Conservation (phyloP, 1,140 invertebrate genomes). For the Zaprionus davidi region DNA sequence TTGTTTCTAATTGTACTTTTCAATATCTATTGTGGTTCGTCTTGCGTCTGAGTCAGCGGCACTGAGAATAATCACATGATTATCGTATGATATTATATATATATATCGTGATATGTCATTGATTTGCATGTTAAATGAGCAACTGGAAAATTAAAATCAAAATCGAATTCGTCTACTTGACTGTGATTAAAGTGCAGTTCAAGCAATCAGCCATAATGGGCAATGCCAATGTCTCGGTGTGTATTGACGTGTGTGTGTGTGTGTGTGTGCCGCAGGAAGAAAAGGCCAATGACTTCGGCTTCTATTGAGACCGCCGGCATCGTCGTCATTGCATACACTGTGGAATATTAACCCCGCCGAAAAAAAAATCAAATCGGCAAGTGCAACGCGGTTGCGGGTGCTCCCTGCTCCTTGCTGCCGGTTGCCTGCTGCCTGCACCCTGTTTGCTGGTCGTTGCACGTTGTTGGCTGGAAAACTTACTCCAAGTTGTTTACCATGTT, state of each 20-base stretch:
- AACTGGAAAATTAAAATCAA: not conserved
- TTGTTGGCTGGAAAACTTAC: constrained; percentile 56
- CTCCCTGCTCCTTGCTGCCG: not conserved
- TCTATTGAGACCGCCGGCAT: constrained; percentile 20
- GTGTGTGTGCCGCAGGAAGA: constrained; percentile 15
- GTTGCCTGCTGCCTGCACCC: not conserved
- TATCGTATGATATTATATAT: constrained; percentile 50
- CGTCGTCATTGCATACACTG: constrained; percentile 37
- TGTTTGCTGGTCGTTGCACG: not conserved
- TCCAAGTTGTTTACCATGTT: constrained; percentile 58
- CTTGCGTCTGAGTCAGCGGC: constrained; percentile 55
- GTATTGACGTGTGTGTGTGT: not conserved
- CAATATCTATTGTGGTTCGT: constrained; percentile 36
- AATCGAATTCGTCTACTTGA: not conserved
- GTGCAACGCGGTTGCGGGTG: not conserved
- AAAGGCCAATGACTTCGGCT: constrained; percentile 69
- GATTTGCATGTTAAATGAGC: constrained; percentile 43
- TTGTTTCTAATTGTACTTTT: constrained; percentile 62
- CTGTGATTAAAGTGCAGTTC: constrained; percentile 26
- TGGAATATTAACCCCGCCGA: constrained; percentile 35
- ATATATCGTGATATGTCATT: constrained; percentile 13
- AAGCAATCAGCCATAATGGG: constrained; percentile 41
- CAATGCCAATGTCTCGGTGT: constrained; percentile 33
- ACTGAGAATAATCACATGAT: constrained; percentile 71
- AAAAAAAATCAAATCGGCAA: constrained; percentile 14